Conservation (phyloP, 2,888 invertebrate species). For the Diploptera punctata region DNA sequence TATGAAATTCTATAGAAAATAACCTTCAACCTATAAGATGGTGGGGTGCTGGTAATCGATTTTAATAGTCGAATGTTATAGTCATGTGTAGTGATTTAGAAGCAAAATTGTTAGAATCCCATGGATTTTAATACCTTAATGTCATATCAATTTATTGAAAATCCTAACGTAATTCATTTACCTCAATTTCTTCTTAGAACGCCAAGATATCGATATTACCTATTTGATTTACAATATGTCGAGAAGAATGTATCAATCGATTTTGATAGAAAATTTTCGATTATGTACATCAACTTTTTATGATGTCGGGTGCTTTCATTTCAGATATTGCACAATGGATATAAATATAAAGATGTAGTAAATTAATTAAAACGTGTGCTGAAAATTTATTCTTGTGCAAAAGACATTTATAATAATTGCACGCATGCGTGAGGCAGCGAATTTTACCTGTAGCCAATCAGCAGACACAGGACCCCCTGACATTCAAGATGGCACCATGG, state of each 20-base stretch:
- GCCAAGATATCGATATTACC: too few relatives aligned
- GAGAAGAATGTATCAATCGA: too few relatives aligned
- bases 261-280: too few relatives aligned
- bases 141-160: too few relatives aligned
- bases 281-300: neutral
- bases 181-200: too few relatives aligned
- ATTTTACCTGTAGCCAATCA: slow-evolving; percentile 47
- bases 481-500: slow-evolving; percentile 75
- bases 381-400: neutral
- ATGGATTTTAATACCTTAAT: too few relatives aligned
- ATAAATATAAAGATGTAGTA: neutral
- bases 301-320: neutral
- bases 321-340: neutral
- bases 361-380: neutral
- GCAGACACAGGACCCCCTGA: slow-evolving; percentile 42
- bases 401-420: neutral
- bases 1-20: too few relatives aligned
- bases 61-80: neutral
- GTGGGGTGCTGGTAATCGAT: neutral
- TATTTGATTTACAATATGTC: too few relatives aligned
- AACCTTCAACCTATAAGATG: too few relatives aligned
- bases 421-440: slow-evolving; percentile 40
- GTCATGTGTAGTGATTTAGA: too few relatives aligned
- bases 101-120: too few relatives aligned
- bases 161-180: too few relatives aligned